Evolutionary conservation across 2,113 vertebrate species (phyloP), one percentile per base, ranked within the genome.

Genomic region (Sebastes fasciatus): DNA sequence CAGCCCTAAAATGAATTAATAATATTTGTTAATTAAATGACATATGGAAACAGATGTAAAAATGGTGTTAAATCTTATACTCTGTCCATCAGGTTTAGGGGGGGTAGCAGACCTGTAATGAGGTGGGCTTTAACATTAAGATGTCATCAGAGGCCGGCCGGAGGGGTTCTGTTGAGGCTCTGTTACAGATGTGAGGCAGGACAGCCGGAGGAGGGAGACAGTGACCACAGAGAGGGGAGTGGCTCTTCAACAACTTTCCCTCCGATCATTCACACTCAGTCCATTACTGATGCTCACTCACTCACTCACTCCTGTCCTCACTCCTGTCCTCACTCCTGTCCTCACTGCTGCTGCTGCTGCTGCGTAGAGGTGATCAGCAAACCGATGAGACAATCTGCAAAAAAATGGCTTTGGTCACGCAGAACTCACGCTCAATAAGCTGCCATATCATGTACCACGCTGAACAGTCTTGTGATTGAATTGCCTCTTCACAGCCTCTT

Each of bases 181-280:
- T 49, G 45, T 42, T 26, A 60, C 52, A 40, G 64, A 77, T 62
- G 52, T 74, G 79, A 78, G 69, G 65, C 77, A 77, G 64, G 55
- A 64, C 78, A 80, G 90, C 87, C 86, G 75, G 88, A 81, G 82
- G 90, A 86, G 92, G 85, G 89, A 94, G 93, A 92, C 90, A 89
- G 83, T 85, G 86, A 83, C 81, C 85, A 49, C 21, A 81, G 57
- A 76, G 80, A 75, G 43, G 46, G 73, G 62, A 69, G 64, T 74
- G 80, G 9, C 71, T 81, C 23, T 71, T 4, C 7, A 57, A 73
- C 21, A 80, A 75, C 83, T 65, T 54, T 77, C 2, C 26, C n/a
- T 77, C n/a, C 66, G 46, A 40, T 78, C 34, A 49, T 61, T n/a
- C 43, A 76, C 52, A 62, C 75, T 45, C 23, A 66, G 45, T 48